These are phyloP conservation scores for Rattus rattus DNA, from an alignment of 2,113 vertebrate species.

Conservation along the genomic window DNA sequence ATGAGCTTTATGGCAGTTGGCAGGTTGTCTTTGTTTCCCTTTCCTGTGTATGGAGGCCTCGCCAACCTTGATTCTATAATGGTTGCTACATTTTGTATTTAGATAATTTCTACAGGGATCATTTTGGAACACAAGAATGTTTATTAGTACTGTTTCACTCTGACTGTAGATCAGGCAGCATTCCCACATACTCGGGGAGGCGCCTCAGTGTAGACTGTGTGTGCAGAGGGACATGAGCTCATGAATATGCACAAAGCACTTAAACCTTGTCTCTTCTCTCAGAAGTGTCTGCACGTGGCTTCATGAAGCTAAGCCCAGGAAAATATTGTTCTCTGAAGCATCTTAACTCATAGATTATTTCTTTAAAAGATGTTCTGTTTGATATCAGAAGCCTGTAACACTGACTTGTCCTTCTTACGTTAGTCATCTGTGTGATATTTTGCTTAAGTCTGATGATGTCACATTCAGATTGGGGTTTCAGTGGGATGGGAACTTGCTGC, in stretches of 20 bases:
- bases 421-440: slow-evolving; percentile 54
- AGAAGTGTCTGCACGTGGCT: slow-evolving; percentile 60
- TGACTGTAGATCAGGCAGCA: slow-evolving; percentile 65
- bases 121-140: slow-evolving; percentile 59
- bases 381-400: slow-evolving; percentile 48
- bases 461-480: slow-evolving; percentile 54
- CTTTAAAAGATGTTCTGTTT: slow-evolving; percentile 51
- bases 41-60: slow-evolving; percentile 36
- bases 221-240: slow-evolving; percentile 69
- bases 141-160: slow-evolving; percentile 51
- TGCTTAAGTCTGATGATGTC: slow-evolving; percentile 29
- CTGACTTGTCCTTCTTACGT: slow-evolving; percentile 31
- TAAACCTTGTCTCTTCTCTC: slow-evolving; percentile 72
- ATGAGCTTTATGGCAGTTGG: slow-evolving; percentile 38
- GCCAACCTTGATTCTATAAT: not conserved
- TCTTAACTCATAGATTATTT: slow-evolving; percentile 60
- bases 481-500: slow-evolving; percentile 51
- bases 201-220: slow-evolving; percentile 64
- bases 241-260: slow-evolving; percentile 67
- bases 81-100: slow-evolving; percentile 48
- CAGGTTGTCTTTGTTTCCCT: slow-evolving; percentile 42
- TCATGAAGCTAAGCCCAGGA: slow-evolving; percentile 64
- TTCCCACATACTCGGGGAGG: slow-evolving; percentile 55
- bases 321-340: slow-evolving; percentile 50
- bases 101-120: slow-evolving; percentile 28